phyloP scores from a whole-genome alignment of 2,888 invertebrate genomes.

The Imbricaverruca yamaguchii region DNA sequence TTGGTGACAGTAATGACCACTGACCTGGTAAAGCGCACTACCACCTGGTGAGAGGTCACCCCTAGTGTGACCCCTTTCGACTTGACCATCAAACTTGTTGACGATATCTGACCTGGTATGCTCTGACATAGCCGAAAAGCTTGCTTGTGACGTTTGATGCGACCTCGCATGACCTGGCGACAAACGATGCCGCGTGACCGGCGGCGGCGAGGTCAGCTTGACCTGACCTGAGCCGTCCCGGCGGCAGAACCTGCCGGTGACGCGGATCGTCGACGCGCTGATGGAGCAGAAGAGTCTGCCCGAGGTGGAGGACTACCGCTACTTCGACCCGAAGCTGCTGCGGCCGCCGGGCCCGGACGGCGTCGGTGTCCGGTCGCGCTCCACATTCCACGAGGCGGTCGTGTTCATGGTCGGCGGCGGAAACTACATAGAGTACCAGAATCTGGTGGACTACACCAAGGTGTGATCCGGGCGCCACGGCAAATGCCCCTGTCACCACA shows the following conservation, averaged over 20 bases:
- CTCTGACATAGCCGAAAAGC: background rate
- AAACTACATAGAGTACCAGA: slow-evolving; percentile 99
- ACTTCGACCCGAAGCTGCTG: slow-evolving; percentile 91
- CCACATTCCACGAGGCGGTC: slow-evolving; percentile 70
- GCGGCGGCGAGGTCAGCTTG: too few species aligned
- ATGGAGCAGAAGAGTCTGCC: slow-evolving; percentile 65
- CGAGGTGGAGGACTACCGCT: slow-evolving; percentile 79
- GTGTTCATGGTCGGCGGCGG: slow-evolving; percentile 89
- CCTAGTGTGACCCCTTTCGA: too few species aligned
- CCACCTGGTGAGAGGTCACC: too few species aligned
- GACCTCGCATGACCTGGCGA: too few species aligned
- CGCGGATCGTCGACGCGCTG: slow-evolving; percentile 80
- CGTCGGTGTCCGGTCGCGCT: slow-evolving; percentile 35
- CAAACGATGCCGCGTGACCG: too few species aligned
- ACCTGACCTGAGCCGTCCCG: background rate
- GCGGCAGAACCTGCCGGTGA: slow-evolving; percentile 80
- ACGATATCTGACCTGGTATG: too few species aligned
- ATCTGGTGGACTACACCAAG: slow-evolving; percentile 90
- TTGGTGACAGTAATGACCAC: too few species aligned
- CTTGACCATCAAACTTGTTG: too few species aligned
- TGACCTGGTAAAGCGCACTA: too few species aligned
- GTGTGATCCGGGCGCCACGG: slow-evolving; percentile 40
- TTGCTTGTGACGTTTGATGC: background rate
- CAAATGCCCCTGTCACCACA: too few species aligned
- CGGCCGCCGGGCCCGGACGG: slow-evolving; percentile 43